These are phyloP conservation scores for Anoncus sp. DNA, from an alignment of 2,888 invertebrate genomes.

Conservation along the genomic window DNA sequence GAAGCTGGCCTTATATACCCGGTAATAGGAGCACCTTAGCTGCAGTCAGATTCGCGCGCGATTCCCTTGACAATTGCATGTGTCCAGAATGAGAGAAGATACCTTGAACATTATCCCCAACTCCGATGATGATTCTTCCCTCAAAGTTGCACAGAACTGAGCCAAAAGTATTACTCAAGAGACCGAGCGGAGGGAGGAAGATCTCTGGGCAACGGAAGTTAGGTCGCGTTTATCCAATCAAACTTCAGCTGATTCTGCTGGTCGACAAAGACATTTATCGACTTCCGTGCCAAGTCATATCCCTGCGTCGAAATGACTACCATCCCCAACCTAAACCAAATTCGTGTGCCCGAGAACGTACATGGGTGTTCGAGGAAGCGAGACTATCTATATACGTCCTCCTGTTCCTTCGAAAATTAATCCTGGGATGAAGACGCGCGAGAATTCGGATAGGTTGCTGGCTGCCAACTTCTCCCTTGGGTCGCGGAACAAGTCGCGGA, in stretches of 20 bases:
- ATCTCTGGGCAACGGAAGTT: constrained; percentile 12
- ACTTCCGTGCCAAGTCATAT: constrained; percentile 1
- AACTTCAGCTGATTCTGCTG: not conserved
- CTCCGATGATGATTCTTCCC: not conserved
- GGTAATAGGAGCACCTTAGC: too few relatives aligned
- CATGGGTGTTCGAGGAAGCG: not conserved
- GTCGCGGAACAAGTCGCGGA: constrained; percentile 26
- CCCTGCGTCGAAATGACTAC: constrained; percentile 38
- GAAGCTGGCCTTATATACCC: too few relatives aligned
- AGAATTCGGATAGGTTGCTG: constrained; percentile 35
- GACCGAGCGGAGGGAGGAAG: not conserved
- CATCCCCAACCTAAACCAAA: constrained; percentile 17
- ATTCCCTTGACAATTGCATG: too few relatives aligned
- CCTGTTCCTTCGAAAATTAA: constrained; percentile 55
- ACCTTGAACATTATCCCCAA: not conserved
- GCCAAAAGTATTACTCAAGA: constrained; percentile 1
- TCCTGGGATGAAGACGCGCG: constrained; percentile 46
- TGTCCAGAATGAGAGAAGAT: too few relatives aligned
- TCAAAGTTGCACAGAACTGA: constrained; percentile 27
- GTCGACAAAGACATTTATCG: constrained; percentile 20
- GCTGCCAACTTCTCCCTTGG: constrained; percentile 37
- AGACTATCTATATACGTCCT: constrained; percentile 37
- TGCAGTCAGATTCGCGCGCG: too few relatives aligned
- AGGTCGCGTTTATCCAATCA: constrained; percentile 31
- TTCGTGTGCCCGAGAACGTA: not conserved